Percentiles rank a stretch among this genome's conserved stretches.
These are phyloP conservation scores for Blastobasis adustella DNA, from an alignment of 2,888 invertebrate species.

Conservation along the genomic window DNA sequence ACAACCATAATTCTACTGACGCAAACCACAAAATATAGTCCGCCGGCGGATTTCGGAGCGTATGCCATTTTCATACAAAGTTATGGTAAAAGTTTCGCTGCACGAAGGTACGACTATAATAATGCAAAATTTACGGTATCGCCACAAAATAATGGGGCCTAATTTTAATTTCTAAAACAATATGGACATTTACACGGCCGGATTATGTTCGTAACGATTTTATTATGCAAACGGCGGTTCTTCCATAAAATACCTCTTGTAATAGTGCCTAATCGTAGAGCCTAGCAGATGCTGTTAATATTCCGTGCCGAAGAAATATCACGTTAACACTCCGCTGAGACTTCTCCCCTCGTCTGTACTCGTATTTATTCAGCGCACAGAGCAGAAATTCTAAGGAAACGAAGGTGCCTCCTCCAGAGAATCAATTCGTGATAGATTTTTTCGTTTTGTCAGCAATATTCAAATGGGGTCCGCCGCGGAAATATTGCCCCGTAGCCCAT, in stretches of 20 bases:
- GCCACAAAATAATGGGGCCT: conserved; percentile 4
- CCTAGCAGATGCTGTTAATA: conserved; percentile 31
- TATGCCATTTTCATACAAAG: conserved; percentile 6
- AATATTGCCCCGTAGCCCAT: conserved; percentile 64
- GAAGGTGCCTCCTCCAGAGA: conserved; percentile 1
- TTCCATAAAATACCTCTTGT: conserved; percentile 30
- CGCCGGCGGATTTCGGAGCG: conserved; percentile 4
- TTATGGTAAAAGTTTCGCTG: conserved; percentile 18
- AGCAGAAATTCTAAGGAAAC: background rate
- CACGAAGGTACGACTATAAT: conserved; percentile 2
- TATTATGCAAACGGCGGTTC: conserved; percentile 29
- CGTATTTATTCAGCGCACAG: background rate
- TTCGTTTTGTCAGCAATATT: conserved; percentile 56
- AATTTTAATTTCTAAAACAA: conserved; percentile 16
- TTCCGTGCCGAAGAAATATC: conserved; percentile 2
- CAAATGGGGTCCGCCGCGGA: conserved; percentile 53
- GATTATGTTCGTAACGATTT: background rate
- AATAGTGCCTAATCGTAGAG: conserved; percentile 23
- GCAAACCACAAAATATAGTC: background rate
- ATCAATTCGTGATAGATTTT: conserved; percentile 29
- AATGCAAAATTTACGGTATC: conserved; percentile 14
- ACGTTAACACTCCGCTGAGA: background rate
- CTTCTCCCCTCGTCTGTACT: background rate
- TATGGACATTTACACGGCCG: background rate
- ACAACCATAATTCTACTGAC: background rate